These are phyloP conservation scores for Zosterops lateralis DNA, from an alignment of 2,113 vertebrate species.

Conservation along the genomic window DNA sequence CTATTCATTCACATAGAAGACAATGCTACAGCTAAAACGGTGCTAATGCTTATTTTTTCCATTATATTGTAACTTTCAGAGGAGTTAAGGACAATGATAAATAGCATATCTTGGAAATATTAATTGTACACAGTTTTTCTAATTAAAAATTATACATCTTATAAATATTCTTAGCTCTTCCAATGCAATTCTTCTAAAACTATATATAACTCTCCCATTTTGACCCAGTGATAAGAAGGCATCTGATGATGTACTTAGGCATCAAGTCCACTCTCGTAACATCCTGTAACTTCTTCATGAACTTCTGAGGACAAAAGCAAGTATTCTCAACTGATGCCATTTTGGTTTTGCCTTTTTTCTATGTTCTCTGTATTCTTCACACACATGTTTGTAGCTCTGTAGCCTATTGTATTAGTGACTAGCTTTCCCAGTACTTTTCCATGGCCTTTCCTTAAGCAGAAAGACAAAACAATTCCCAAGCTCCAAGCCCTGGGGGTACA, in stretches of 20 bases:
- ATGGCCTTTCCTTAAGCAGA: neutral
- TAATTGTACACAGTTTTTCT: neutral
- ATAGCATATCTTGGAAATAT: neutral
- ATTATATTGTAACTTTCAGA: neutral
- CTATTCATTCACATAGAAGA: neutral
- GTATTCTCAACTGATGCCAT: neutral
- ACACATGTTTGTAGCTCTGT: neutral
- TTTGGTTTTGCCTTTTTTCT: neutral
- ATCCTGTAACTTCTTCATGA: neutral
- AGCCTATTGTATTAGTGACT: neutral
- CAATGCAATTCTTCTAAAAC: neutral
- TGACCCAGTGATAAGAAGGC: neutral
- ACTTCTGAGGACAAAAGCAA: neutral
- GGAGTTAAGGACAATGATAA: neutral
- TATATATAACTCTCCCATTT: neutral
- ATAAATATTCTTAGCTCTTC: neutral
- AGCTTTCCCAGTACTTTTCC: neutral
- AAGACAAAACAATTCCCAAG: neutral
- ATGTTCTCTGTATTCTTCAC: neutral
- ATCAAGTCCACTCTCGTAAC: neutral
- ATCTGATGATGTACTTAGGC: neutral
- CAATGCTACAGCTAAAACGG: neutral
- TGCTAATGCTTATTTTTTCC: neutral
- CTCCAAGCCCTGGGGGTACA: neutral
- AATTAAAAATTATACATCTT: neutral